These are phyloP conservation scores for Ormyrus nitidulus DNA, from an alignment of 2,888 invertebrate genomes.

Conservation along the genomic window DNA sequence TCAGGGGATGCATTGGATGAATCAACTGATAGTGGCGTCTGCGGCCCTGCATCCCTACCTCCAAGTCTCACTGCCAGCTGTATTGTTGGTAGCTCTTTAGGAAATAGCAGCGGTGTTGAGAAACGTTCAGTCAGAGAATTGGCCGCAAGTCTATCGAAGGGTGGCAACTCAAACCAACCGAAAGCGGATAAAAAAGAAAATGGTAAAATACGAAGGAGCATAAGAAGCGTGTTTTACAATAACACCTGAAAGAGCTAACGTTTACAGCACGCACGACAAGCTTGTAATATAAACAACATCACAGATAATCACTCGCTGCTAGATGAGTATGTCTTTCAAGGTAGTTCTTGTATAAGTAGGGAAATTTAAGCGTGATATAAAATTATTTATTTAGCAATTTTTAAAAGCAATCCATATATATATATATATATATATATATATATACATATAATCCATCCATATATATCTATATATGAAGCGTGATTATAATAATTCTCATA, in stretches of 20 bases:
- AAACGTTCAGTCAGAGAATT: slow-evolving; percentile 77
- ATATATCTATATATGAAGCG: neutral
- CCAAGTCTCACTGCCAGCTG: slow-evolving; percentile 71
- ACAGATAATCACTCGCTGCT: slow-evolving; percentile 22
- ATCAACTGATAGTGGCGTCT: slow-evolving; percentile 75
- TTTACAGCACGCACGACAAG: slow-evolving; percentile 27
- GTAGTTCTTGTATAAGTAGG: slow-evolving; percentile 28
- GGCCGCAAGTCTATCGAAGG: slow-evolving; percentile 76
- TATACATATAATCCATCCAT: no score
- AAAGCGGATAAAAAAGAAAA: slow-evolving; percentile 72
- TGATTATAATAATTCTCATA: neutral
- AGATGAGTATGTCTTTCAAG: slow-evolving; percentile 32
- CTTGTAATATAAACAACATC: slow-evolving; percentile 28
- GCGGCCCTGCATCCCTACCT: slow-evolving; percentile 73
- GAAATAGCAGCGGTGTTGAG: slow-evolving; percentile 74
- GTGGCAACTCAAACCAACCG: slow-evolving; percentile 40
- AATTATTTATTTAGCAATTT: neutral
- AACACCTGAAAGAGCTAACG: slow-evolving; percentile 27
- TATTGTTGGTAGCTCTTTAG: slow-evolving; percentile 74
- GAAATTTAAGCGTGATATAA: neutral
- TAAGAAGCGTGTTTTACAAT: slow-evolving; percentile 51
- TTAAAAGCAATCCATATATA: neutral
- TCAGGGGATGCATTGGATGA: slow-evolving; percentile 80
- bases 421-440: no score
- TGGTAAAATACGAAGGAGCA: slow-evolving; percentile 64